Conservation (phyloP, 2,797 vertebrate species). For the Tachyglossus aculeatus region DNA sequence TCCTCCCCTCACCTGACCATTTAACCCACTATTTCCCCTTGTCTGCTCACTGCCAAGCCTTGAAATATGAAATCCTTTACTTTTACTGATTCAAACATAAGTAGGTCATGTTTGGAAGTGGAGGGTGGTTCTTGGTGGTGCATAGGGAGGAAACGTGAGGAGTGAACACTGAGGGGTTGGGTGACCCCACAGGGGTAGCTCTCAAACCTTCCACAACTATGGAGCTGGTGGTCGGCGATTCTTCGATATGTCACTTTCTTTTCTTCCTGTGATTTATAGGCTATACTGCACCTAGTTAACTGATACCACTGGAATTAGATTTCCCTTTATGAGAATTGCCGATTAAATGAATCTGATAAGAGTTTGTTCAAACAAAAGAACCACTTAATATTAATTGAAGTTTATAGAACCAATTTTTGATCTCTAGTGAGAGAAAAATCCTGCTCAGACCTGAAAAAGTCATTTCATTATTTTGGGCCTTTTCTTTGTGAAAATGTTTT, state of each 20-base stretch:
- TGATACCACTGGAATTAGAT: not conserved
- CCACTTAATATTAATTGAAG: slow-evolving; percentile 17
- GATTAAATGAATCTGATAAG: slow-evolving; percentile 3
- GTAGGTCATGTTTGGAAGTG: too few relatives aligned
- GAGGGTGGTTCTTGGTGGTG: too few relatives aligned
- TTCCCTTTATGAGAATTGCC: not conserved
- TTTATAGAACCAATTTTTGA: slow-evolving; percentile 6
- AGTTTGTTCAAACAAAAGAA: not conserved
- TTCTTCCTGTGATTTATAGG: not conserved
- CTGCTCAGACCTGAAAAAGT: slow-evolving; percentile 2
- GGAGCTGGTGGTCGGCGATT: too few relatives aligned
- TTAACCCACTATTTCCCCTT: too few relatives aligned
- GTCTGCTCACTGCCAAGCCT: too few relatives aligned
- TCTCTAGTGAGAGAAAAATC: slow-evolving; percentile 8
- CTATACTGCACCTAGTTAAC: not conserved
- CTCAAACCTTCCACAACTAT: too few relatives aligned
- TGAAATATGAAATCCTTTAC: too few relatives aligned
- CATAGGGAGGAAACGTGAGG: too few relatives aligned
- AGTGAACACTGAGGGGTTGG: too few relatives aligned
- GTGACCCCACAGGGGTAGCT: too few relatives aligned
- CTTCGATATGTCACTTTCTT: not conserved
- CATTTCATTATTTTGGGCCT: slow-evolving; percentile 10
- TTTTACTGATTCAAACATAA: too few relatives aligned
- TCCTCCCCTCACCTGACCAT: too few relatives aligned
- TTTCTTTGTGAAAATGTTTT: slow-evolving; percentile 20